Percentiles rank a stretch among this genome's conserved stretches.
Conservation (phyloP, 2,888 invertebrate species). For the Rhingia rostrata region DNA sequence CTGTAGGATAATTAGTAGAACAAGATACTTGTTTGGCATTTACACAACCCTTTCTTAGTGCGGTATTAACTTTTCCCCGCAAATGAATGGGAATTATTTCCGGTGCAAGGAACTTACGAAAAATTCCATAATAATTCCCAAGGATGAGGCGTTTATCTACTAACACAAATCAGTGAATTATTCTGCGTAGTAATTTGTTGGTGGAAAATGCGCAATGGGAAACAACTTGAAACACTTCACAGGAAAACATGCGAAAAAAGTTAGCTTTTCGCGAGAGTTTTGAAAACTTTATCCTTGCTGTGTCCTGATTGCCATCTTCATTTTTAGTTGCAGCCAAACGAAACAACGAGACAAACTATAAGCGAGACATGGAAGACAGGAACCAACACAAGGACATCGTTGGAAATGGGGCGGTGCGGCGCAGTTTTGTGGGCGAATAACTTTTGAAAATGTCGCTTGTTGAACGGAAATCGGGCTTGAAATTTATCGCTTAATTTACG, state of each 20-base stretch:
- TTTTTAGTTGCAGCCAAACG: conserved; percentile 55
- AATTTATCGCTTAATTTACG: conserved; percentile 71
- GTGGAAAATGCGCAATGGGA: conserved; percentile 29
- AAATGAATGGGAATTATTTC: conserved; percentile 74
- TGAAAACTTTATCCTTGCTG: conserved; percentile 61
- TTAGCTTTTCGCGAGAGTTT: conserved; percentile 53
- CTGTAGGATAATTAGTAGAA: conserved; percentile 65
- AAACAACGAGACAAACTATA: conserved; percentile 56
- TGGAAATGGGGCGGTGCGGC: conserved; percentile 7
- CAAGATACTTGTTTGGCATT: conserved; percentile 63
- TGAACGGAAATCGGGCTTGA: conserved; percentile 72
- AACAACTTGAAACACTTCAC: conserved; percentile 42
- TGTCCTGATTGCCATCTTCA: conserved; percentile 63
- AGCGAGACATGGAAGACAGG: conserved; percentile 32
- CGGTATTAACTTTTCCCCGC: conserved; percentile 45
- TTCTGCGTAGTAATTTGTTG: conserved; percentile 45
- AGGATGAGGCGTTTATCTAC: conserved; percentile 36
- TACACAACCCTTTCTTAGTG: conserved; percentile 60
- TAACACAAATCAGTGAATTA: conserved; percentile 55
- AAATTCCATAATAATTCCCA: conserved; percentile 62
- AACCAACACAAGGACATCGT: conserved; percentile 62
- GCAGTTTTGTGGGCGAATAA: conserved; percentile 63
- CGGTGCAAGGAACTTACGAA: conserved; percentile 71
- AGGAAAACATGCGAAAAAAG: not conserved
- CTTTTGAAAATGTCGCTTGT: conserved; percentile 66